phyloP scores from a whole-genome alignment of 2,797 vertebrate species.

The Gila robusta region DNA sequence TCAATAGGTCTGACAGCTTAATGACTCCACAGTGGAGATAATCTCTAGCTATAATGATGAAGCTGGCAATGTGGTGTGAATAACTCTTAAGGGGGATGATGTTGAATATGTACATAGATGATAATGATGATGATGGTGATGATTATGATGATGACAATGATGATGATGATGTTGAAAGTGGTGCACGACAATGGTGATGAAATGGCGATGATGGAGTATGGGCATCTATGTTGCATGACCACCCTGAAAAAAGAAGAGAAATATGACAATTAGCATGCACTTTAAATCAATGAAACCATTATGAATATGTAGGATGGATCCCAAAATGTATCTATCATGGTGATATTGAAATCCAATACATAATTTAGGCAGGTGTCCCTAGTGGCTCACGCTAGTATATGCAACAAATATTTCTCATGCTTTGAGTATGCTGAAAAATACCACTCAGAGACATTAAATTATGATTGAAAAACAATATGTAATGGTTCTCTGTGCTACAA shows the following conservation, averaged over 20 bases:
- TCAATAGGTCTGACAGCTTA: constrained; percentile 53
- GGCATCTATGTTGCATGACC: constrained; percentile 9
- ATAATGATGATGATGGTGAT: background rate
- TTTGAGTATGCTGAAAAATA: background rate
- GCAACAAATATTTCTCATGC: background rate
- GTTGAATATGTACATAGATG: background rate
- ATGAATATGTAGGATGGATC: background rate
- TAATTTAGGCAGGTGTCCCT: background rate
- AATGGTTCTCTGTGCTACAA: too few relatives aligned
- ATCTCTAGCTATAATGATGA: constrained; percentile 49
- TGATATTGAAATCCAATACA: background rate
- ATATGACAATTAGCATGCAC: background rate
- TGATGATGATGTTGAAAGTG: background rate
- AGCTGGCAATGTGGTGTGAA: constrained; percentile 18
- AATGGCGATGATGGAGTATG: constrained; percentile 6
- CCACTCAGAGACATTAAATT: background rate
- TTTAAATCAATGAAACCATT: background rate
- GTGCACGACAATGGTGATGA: background rate
- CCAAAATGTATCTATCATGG: background rate
- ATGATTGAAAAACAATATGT: background rate
- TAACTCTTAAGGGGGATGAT: constrained; percentile 17
- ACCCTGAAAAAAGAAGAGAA: constrained; percentile 11
- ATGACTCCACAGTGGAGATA: constrained; percentile 47
- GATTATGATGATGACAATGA: background rate
- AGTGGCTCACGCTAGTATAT: background rate